A percentile compares a stretch with the other conserved stretches of the same genome.
phyloP scores from a whole-genome alignment of 2,113 vertebrate species.

The Prunella himalayana region DNA sequence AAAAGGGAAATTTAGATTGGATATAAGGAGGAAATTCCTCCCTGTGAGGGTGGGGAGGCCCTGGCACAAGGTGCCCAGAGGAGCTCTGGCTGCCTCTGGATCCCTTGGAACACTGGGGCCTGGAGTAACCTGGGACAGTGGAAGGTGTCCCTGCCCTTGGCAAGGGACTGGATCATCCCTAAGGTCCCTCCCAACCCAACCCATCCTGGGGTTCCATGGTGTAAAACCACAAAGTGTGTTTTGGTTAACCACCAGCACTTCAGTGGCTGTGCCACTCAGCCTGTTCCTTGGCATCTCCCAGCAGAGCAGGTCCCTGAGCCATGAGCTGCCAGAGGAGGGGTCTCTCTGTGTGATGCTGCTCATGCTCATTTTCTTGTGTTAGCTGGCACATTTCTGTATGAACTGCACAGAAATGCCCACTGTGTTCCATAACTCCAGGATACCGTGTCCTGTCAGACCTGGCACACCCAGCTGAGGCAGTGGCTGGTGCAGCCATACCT shows the following conservation, averaged over 20 bases:
- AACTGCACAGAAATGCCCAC: not conserved
- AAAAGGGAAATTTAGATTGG: not conserved
- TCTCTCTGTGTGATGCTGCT: not conserved
- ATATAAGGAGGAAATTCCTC: not conserved
- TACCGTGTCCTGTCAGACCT: not conserved
- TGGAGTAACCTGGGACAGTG: accelerated
- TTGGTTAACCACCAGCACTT: not conserved
- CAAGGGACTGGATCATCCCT: not conserved
- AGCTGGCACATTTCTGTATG: not conserved
- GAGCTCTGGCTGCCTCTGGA: not conserved
- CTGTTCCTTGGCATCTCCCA: not conserved
- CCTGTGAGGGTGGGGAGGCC: accelerated
- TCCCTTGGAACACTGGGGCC: accelerated
- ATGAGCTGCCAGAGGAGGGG: not conserved
- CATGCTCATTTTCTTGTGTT: accelerated
- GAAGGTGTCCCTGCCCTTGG: not conserved
- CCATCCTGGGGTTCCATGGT: not conserved
- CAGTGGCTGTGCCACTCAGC: not conserved
- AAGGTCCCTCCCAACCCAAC: not conserved
- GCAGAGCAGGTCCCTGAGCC: not conserved
- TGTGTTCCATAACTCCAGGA: accelerated
- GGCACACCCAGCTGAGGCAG: not conserved
- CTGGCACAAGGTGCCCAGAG: not conserved
- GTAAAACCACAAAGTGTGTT: not conserved
- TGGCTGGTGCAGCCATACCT: not conserved